Base-by-base conservation (phyloP, 2,797 vertebrate genomes). In the Ctenopoma kingsleyae region DNA sequence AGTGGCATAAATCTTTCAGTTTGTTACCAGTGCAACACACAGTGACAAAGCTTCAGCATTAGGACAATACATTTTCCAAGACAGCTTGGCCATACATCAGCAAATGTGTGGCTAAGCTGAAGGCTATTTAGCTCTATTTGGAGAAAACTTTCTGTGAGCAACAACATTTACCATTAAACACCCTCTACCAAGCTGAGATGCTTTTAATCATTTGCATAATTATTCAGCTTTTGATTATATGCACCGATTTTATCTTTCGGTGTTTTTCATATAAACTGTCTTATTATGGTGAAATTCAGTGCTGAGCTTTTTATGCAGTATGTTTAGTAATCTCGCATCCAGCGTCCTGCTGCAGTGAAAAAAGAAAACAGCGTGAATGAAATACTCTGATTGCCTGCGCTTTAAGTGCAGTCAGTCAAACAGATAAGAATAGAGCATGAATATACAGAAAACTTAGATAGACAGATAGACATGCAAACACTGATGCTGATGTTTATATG, bases 1-100 rank as follows among this genome's bases (percentile, higher is more conserved):
- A 85, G 89, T 84, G 84, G 76, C 88, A 92, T 92, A 85, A 90
- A 88, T 92, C 81, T 86, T 78, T 74, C 71, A 74, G 66, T 78
- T 68, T 76, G 86, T 86, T 76, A 80, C 80, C 75, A 67, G 54
- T 47, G 72, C 60, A 55, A 54, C 43, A 52, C 61, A 30, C 63
- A 57, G 71, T 67, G 64, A 84, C 77, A 78, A 73, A 78, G 83
- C 83, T 56, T 71, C 66, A 48, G 72, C 35, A 30, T 73, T 73
- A 64, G 67, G 77, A 92, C 90, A 84, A 90, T 89, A 68, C 73
- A 59, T 87, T 86, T 87, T 81, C 78, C 22, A 12, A 70, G 73
- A 65, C 73, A 87, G 78, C 72, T 78, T 69, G 60, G 75, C 78
- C 67, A 62, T 72, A 80, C 62, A 77, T 78, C 78, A 72, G 69